phyloP scores from a whole-genome alignment of 1,140 invertebrate genomes.

The Brachystomella parvula region DNA sequence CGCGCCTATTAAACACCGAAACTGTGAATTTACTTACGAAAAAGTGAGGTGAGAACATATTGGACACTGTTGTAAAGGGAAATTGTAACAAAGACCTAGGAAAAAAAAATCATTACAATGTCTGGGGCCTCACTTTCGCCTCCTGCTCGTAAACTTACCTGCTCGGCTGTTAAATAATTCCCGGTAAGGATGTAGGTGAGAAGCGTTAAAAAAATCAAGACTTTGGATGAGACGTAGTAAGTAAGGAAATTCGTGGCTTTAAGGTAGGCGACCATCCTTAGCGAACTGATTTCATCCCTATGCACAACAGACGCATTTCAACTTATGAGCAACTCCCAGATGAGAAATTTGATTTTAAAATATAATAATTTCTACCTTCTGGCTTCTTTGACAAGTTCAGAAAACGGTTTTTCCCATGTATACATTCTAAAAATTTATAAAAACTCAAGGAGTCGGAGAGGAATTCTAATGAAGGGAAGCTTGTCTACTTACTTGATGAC shows the following conservation, averaged over 20 bases:
- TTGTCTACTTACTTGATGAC: slow-evolving; percentile 12
- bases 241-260: slow-evolving; percentile 45
- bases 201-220: slow-evolving; percentile 47
- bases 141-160: slow-evolving; percentile 33
- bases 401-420: slow-evolving; percentile 42
- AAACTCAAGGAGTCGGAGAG: slow-evolving; percentile 38
- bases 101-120: neutral
- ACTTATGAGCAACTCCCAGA: neutral
- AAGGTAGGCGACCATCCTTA: slow-evolving; percentile 43
- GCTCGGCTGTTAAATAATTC: slow-evolving; percentile 43
- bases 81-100: slow-evolving; percentile 45
- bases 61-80: slow-evolving; percentile 47
- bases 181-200: slow-evolving; percentile 43
- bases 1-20: too few relatives aligned
- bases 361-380: slow-evolving; percentile 30
- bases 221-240: slow-evolving; percentile 44
- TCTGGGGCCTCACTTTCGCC: neutral
- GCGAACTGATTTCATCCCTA: slow-evolving; percentile 43
- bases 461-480: too few relatives aligned
- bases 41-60: slow-evolving; percentile 46
- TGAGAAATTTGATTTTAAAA: neutral
- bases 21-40: slow-evolving; percentile 46
- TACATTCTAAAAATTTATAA: slow-evolving; percentile 49
- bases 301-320: neutral
- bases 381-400: slow-evolving; percentile 36